Evolutionary conservation across 2,113 vertebrate genomes (phyloP).

Genomic region (Zingel zingel): DNA sequence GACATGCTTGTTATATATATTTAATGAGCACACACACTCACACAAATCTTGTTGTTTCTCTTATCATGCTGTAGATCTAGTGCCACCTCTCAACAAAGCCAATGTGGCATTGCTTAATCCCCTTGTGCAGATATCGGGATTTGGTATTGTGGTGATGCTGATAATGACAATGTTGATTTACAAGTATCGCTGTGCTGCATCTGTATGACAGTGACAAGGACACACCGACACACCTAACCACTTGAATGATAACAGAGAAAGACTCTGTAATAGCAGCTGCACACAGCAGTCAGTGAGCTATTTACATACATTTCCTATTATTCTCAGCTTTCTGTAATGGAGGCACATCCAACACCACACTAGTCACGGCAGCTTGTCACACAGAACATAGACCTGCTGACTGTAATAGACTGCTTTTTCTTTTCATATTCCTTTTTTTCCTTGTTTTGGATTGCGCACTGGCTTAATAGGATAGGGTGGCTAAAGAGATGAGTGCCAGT

Average conservation of each 20-base stretch:
- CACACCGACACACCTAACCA: constrained; percentile 17
- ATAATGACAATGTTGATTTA: constrained; percentile 47
- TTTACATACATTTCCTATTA: constrained; percentile 47
- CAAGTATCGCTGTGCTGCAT: background rate
- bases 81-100: constrained; percentile 43
- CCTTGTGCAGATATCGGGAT: constrained; percentile 49
- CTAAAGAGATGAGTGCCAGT: constrained; percentile 40
- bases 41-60: constrained; percentile 18
- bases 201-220: constrained; percentile 48
- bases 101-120: constrained; percentile 16
- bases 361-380: constrained; percentile 12
- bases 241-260: constrained; percentile 43
- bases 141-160: constrained; percentile 22
- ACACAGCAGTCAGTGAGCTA: constrained; percentile 33
- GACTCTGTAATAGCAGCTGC: constrained; percentile 8
- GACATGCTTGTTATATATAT: constrained; percentile 34
- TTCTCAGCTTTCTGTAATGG: constrained; percentile 16
- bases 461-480: constrained; percentile 24
- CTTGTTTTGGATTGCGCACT: background rate
- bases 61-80: constrained; percentile 30
- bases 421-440: background rate
- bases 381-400: background rate
- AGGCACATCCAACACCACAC: constrained; percentile 12
- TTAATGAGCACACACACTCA: constrained; percentile 16
- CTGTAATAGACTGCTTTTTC: background rate